Percentiles rank a stretch among this genome's conserved stretches.
Conservation (phyloP, 1,140 invertebrate species). For the Bicyclus anynana region DNA sequence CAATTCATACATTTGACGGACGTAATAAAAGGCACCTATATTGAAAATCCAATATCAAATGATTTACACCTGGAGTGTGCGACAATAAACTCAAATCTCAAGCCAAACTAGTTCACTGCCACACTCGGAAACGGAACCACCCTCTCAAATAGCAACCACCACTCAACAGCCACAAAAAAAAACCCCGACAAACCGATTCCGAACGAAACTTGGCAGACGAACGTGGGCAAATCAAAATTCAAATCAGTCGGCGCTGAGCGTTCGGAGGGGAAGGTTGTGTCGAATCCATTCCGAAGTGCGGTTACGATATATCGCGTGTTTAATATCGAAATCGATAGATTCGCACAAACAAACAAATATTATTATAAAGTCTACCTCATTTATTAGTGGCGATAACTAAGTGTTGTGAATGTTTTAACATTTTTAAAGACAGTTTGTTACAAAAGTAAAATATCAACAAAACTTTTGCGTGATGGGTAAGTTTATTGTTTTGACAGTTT, state of each 20-base stretch:
- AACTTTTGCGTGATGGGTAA: constrained; percentile 46
- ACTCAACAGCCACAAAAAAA: constrained; percentile 33
- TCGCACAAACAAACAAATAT: constrained; percentile 18
- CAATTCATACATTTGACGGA: no score
- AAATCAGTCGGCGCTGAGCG: constrained; percentile 51
- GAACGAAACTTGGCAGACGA: constrained; percentile 35
- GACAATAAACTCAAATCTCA: constrained; percentile 4
- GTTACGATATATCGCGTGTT: constrained; percentile 50
- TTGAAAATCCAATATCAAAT: not conserved
- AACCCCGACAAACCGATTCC: constrained; percentile 28
- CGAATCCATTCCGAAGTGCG: constrained; percentile 24
- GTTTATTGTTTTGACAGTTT: constrained; percentile 24
- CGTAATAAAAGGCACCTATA: not conserved
- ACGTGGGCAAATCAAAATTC: constrained; percentile 24
- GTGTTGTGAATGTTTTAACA: constrained; percentile 35
- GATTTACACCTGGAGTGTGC: constrained; percentile 2
- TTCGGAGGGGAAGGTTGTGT: constrained; percentile 37
- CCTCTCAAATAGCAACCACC: constrained; percentile 49
- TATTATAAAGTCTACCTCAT: constrained; percentile 27
- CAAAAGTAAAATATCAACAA: constrained; percentile 7
- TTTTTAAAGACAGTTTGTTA: constrained; percentile 9
- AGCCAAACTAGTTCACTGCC: constrained; percentile 6
- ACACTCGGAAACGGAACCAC: constrained; percentile 50
- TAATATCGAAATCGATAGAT: constrained; percentile 28
- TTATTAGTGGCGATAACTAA: constrained; percentile 39